These are phyloP conservation scores for Tubulanus polymorphus DNA, from an alignment of 2,888 invertebrate genomes.

Conservation along the genomic window DNA sequence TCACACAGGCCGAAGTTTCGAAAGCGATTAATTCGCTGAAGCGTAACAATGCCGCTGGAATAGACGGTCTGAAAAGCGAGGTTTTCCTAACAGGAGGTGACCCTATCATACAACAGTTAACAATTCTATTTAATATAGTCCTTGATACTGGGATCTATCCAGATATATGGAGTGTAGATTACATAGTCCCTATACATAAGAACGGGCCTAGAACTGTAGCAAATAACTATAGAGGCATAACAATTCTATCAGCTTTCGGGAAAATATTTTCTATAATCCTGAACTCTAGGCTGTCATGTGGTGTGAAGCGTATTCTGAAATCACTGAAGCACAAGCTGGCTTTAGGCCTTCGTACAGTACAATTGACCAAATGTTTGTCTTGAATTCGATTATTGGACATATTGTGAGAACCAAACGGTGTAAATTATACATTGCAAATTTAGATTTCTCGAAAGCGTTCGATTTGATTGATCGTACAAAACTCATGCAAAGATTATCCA, in stretches of 20 bases:
- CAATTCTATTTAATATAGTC: background rate
- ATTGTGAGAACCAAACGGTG: background rate
- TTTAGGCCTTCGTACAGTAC: background rate
- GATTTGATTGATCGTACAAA: background rate
- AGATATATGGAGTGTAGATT: background rate
- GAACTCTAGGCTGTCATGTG: background rate
- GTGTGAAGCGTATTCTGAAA: background rate
- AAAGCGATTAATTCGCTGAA: too few relatives aligned
- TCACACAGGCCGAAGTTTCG: too few relatives aligned
- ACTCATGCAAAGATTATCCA: background rate
- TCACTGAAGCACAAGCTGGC: background rate
- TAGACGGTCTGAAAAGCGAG: too few relatives aligned
- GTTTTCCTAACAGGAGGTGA: too few relatives aligned
- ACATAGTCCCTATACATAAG: background rate
- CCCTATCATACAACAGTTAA: too few relatives aligned
- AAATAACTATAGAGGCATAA: background rate
- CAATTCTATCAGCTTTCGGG: background rate
- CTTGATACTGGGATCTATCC: background rate
- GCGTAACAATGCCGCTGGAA: too few relatives aligned
- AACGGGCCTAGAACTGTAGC: background rate
- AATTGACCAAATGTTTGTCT: background rate
- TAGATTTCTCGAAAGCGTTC: background rate
- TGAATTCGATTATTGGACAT: background rate
- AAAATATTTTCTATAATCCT: background rate
- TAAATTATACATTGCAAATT: background rate